These are phyloP conservation scores for Andrena fulva DNA, from an alignment of 2,888 invertebrate species.

Conservation along the genomic window DNA sequence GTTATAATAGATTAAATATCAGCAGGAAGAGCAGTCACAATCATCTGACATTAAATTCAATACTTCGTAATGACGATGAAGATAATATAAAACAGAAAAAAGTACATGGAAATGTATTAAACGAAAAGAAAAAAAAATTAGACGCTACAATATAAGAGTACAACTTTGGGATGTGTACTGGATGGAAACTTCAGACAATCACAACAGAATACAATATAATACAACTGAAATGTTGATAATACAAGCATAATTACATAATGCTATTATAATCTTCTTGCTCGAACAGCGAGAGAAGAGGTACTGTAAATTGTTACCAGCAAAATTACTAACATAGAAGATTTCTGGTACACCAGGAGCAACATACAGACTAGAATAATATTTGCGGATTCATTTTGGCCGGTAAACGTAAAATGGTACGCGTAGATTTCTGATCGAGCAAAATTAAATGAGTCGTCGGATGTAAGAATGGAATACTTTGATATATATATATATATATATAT, in stretches of 20 bases:
- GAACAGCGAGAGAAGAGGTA: slow-evolving; percentile 34
- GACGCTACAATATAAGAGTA: slow-evolving; percentile 69
- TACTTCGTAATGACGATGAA: slow-evolving; percentile 63
- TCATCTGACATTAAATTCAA: slow-evolving; percentile 70
- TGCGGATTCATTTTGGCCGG: slow-evolving; percentile 43
- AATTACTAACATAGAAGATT: slow-evolving; percentile 35
- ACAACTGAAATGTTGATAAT: slow-evolving; percentile 54
- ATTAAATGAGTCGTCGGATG: slow-evolving; percentile 47
- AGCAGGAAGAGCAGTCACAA: slow-evolving; percentile 73
- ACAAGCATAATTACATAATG: slow-evolving; percentile 44
- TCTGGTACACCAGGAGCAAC: slow-evolving; percentile 40
- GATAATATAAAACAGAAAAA: slow-evolving; percentile 67
- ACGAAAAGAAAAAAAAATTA: slow-evolving; percentile 59
- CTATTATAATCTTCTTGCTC: slow-evolving; percentile 19
- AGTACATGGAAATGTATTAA: slow-evolving; percentile 65
- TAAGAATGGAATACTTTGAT: slow-evolving; percentile 24
- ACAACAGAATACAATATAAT: slow-evolving; percentile 51
- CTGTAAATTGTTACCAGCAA: slow-evolving; percentile 29
- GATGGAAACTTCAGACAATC: slow-evolving; percentile 71
- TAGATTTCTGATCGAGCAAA: slow-evolving; percentile 37
- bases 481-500: slow-evolving; percentile 15
- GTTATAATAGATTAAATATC: slow-evolving; percentile 48
- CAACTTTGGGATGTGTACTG: slow-evolving; percentile 81
- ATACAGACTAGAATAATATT: slow-evolving; percentile 53
- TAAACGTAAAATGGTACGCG: slow-evolving; percentile 27